These are phyloP conservation scores for Cossypha dichroa DNA, from an alignment of 2,797 vertebrate species.

Conservation along the genomic window DNA sequence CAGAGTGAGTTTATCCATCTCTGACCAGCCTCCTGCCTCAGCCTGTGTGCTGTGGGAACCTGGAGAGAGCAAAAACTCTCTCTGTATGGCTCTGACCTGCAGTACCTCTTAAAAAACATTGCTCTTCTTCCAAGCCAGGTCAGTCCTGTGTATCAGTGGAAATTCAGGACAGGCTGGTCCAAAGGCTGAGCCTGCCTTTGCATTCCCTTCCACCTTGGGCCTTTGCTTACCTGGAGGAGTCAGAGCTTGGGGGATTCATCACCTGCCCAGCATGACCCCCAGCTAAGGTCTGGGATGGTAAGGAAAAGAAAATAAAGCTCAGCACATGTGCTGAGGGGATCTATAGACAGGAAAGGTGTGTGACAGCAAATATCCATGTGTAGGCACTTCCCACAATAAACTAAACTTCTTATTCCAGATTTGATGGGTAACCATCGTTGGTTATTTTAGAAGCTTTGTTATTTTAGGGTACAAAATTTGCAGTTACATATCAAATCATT, in stretches of 20 bases:
- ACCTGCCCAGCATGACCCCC: fast-evolving
- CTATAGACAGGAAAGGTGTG: not conserved
- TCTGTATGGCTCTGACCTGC: not conserved
- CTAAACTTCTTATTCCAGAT: not conserved
- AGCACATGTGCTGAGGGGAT: not conserved
- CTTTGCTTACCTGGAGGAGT: fast-evolving
- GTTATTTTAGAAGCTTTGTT: not conserved
- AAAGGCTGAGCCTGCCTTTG: not conserved
- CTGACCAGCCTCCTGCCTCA: not conserved
- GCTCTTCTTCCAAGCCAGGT: not conserved
- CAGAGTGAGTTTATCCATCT: not conserved
- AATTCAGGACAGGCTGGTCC: not conserved
- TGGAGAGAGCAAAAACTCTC: not conserved
- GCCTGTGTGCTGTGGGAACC: not conserved
- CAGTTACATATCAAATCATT: not conserved
- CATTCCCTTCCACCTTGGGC: fast-evolving
- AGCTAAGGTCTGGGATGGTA: not conserved
- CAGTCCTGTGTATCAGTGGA: not conserved
- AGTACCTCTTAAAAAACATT: not conserved
- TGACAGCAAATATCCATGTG: fast-evolving
- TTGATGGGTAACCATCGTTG: not conserved
- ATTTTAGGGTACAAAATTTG: not conserved
- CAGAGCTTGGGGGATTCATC: not conserved
- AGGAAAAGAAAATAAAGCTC: not conserved
- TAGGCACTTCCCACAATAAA: not conserved